Conservation (phyloP, 2,888 invertebrate species). For the Ernsta delagoae region DNA sequence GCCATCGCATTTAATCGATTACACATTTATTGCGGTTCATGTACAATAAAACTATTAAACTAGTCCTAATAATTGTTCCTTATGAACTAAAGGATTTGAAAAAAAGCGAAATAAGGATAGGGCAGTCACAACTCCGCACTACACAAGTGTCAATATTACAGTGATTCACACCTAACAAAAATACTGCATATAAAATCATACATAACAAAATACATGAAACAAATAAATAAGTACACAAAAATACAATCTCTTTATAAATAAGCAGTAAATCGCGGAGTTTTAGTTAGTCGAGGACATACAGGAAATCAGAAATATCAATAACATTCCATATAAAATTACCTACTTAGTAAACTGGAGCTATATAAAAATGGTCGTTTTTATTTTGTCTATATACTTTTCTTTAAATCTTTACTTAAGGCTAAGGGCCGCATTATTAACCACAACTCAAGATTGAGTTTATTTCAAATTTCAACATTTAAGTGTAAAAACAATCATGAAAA, state of each 20-base stretch:
- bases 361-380: background rate
- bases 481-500: no score
- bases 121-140: conserved; percentile 14
- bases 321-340: conserved; percentile 18
- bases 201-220: conserved; percentile 11
- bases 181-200: conserved; percentile 18
- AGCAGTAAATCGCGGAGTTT: background rate
- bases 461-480: no score
- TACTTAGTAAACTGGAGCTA: background rate
- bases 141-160: conserved; percentile 19
- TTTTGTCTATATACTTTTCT: no score
- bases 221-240: conserved; percentile 23
- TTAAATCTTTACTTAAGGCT: no score
- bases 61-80: conserved; percentile 3
- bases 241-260: conserved; percentile 15
- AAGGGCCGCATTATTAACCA: no score
- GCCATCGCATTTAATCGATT: background rate
- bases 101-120: conserved; percentile 19
- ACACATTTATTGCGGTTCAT: background rate
- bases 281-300: conserved; percentile 12
- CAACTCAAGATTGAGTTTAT: no score
- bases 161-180: conserved; percentile 15
- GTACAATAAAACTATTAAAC: background rate
- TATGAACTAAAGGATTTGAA: conserved; percentile 15
- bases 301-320: conserved; percentile 22